Conservation (phyloP, 2,113 vertebrate genomes). For the Petroica traversi region DNA sequence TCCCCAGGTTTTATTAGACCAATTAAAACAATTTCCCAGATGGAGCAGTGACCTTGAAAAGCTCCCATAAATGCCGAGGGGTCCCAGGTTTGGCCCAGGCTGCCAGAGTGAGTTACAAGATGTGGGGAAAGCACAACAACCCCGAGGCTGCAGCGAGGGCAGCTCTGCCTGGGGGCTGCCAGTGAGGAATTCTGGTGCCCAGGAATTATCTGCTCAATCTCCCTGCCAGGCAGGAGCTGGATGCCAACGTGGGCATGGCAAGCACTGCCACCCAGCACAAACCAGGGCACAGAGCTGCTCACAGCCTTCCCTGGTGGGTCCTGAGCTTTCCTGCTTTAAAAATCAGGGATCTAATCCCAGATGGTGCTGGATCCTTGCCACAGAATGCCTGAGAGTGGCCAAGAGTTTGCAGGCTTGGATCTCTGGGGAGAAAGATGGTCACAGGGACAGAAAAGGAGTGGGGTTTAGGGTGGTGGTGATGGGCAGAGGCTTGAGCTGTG, state of each 20-base stretch:
- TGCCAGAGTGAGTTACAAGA: not conserved
- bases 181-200: not conserved
- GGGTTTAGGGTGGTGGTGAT: not conserved
- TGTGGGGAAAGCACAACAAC: not conserved
- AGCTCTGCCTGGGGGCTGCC: not conserved
- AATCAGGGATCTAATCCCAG: not conserved
- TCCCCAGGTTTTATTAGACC: not conserved
- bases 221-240: not conserved
- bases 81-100: not conserved
- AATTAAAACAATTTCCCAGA: conserved; percentile 53
- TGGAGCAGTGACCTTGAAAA: conserved; percentile 33
- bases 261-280: not conserved
- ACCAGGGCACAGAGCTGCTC: not conserved
- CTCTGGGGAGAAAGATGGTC: not conserved
- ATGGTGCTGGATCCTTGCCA: not conserved
- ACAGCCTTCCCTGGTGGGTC: not conserved
- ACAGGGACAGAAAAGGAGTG: not conserved
- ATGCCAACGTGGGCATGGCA: not conserved
- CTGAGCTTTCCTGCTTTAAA: not conserved
- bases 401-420: not conserved
- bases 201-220: not conserved
- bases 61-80: not conserved
- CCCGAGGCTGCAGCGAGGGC: fast-evolving
- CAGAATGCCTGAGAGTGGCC: fast-evolving
- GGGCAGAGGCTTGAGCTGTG: not conserved